These are phyloP conservation scores for Piscicola geometra DNA, from an alignment of 2,888 invertebrate genomes.

Conservation along the genomic window DNA sequence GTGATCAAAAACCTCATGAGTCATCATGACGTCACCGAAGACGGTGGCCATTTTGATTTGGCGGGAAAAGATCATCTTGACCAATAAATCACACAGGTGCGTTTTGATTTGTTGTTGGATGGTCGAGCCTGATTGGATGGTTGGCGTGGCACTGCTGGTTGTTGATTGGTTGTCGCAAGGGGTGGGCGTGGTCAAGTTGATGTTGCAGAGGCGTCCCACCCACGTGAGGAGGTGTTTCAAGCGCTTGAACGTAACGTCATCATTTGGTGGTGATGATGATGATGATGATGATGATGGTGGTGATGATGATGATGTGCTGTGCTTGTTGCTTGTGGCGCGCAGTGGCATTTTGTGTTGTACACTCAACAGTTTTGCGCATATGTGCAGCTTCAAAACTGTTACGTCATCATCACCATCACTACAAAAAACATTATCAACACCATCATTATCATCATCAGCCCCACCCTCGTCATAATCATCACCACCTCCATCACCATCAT, in stretches of 20 bases:
- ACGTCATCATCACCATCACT: not conserved
- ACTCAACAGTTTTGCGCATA: not conserved
- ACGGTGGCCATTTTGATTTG: not conserved
- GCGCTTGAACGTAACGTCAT: not conserved
- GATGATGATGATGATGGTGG: constrained; percentile 17
- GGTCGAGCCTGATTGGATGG: too few relatives aligned
- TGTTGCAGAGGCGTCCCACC: not conserved
- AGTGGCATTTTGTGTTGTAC: not conserved
- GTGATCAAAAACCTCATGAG: not conserved
- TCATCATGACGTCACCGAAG: not conserved
- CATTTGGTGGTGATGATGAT: constrained; percentile 25
- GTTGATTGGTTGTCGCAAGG: not conserved
- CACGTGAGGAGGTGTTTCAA: not conserved
- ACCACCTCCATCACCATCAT: too few relatives aligned
- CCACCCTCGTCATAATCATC: too few relatives aligned
- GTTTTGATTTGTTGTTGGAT: not conserved
- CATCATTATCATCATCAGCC: too few relatives aligned
- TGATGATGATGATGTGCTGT: constrained; percentile 4
- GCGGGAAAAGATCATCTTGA: too few relatives aligned
- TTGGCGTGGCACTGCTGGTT: not conserved
- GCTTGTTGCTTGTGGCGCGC: too few relatives aligned
- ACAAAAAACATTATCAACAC: too few relatives aligned
- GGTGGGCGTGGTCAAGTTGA: not conserved
- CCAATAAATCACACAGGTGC: not conserved
- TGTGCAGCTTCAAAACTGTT: not conserved